Base-by-base conservation (phyloP, 2,113 vertebrate species). In the Stercorarius parasiticus region DNA sequence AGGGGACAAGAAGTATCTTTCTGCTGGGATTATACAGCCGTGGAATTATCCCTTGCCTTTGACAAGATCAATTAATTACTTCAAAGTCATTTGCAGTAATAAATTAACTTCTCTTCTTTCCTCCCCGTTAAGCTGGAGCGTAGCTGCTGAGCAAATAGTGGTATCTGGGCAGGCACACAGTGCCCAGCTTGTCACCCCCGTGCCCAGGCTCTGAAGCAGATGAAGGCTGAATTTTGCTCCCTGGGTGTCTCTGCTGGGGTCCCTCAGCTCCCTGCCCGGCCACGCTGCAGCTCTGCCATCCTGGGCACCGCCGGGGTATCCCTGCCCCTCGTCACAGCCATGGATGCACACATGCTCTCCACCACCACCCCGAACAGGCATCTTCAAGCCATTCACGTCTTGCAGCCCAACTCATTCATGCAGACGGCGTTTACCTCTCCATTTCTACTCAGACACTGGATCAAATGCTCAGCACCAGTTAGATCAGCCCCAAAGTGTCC, bases 41-140 rank as follows among this genome's bases (percentile, higher is more conserved):
- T 70, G 90, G 84, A 88, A 91, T 93, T 72, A 91, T 88, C 87
- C 79, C 79, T 78, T 50, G 90, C 83, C 74, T 88, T 67, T 82
- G 83, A 96, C 90, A 88, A 86, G 80, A 88, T 45, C 91, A 91
- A 93, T 95, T 93, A 95, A 96, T 91, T 88, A 95, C 93, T 70
- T 50, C 84, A 50, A 69, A 93, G 93, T 65, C 74, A 36, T 95
- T 91, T 79, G 87, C 64, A 32, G 76, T 43, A 79, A 96, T 78
- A 88, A 96, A 96, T 91, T 88, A 88, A 85, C 69, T 91, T 72
- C 72, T 55, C 77, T 36, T n/a, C 65, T 50, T 81, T 43, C 74
- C 36, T 93, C 43, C 70, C 77, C 2, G 61, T 47, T 27, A 45
- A 61, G 72, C 72, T 50, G 67, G 43, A 74, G 45, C 2, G 25